Percentiles rank a stretch among this genome's conserved stretches.
These are phyloP conservation scores for Takifugu ocellatus DNA, from an alignment of 2,797 vertebrate genomes.

Conservation along the genomic window DNA sequence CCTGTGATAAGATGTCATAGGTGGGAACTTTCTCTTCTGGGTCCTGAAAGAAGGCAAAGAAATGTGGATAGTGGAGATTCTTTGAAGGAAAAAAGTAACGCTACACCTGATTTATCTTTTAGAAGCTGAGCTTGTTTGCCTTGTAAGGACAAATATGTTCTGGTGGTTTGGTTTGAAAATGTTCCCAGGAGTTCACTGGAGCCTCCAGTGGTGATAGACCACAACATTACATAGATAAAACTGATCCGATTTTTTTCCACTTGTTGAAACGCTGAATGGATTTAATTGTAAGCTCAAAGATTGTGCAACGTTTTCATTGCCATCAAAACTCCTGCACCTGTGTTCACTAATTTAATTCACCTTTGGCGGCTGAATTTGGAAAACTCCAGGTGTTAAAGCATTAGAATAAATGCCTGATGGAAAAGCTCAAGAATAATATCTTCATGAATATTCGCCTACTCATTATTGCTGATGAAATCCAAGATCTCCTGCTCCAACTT, in stretches of 20 bases:
- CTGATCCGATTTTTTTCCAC: background rate
- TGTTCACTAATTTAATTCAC: background rate
- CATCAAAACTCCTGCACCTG: conserved; percentile 4
- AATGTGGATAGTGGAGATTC: background rate
- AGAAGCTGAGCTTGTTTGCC: background rate
- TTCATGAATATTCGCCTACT: conserved; percentile 70
- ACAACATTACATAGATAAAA: background rate
- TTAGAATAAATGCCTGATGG: background rate
- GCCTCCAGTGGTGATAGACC: background rate
- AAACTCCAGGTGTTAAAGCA: background rate
- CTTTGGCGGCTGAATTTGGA: background rate
- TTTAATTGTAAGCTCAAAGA: background rate
- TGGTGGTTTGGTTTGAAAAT: conserved; percentile 4
- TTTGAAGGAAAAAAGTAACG: background rate
- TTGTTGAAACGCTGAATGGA: background rate
- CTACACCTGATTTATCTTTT: background rate
- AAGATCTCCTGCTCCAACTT: conserved; percentile 99
- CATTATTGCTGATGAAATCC: conserved; percentile 99
- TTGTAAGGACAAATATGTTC: conserved; percentile 7
- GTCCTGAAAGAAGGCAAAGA: conserved; percentile 66
- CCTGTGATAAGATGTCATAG: conserved; percentile 98
- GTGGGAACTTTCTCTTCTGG: conserved; percentile 96
- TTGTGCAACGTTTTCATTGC: background rate
- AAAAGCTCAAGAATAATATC: background rate
- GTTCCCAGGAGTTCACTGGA: conserved; percentile 7